phyloP scores from a whole-genome alignment of 2,113 vertebrate genomes.

The Anser brachyrhynchus region DNA sequence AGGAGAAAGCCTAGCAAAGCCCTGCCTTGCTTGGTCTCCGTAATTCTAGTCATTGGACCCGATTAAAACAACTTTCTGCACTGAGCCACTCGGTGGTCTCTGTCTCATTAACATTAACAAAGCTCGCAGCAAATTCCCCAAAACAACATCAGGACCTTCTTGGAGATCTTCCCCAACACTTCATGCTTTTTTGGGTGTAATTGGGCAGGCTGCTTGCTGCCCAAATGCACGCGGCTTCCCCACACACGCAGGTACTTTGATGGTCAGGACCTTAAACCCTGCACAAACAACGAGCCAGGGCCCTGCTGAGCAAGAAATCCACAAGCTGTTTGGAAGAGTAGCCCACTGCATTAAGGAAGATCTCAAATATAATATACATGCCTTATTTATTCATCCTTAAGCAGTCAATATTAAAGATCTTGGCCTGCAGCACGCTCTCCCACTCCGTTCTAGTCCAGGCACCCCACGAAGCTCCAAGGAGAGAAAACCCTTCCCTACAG shows the following conservation, averaged over 20 bases:
- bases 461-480: not conserved
- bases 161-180: not conserved
- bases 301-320: not conserved
- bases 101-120: too few species aligned
- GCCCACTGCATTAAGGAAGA: not conserved
- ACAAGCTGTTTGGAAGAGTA: not conserved
- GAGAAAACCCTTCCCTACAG: not conserved
- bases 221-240: too few species aligned
- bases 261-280: not conserved
- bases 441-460: not conserved
- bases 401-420: not conserved
- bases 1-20: not conserved
- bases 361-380: not conserved
- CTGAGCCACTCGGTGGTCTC: not conserved
- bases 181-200: not conserved
- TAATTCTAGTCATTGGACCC: accelerated
- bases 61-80: not conserved
- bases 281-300: too few species aligned
- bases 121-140: too few species aligned
- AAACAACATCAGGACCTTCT: not conserved
- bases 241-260: not conserved
- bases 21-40: too few species aligned
- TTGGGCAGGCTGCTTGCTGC: not conserved
- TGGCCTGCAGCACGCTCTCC: not conserved
- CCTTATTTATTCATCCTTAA: not conserved